Conservation (phyloP, 2,797 vertebrate species). For the Pelobates cultripes region DNA sequence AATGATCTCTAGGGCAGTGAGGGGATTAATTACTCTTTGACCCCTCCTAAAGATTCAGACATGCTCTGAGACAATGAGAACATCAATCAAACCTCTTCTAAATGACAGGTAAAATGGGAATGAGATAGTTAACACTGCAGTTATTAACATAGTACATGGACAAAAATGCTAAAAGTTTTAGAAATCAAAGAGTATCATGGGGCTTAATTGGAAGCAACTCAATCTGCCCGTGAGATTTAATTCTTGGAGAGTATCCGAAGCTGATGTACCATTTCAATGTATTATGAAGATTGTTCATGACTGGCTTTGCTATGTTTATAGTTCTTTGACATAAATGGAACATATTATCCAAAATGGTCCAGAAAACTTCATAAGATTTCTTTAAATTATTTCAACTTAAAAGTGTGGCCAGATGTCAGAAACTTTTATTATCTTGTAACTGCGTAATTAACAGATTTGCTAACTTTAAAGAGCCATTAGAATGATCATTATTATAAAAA, state of each 20-base stretch:
- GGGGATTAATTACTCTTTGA: constrained; percentile 53
- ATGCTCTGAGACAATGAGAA: constrained; percentile 31
- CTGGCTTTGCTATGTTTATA: no score
- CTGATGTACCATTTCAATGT: no score
- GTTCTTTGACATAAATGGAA: no score
- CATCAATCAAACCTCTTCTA: constrained; percentile 40
- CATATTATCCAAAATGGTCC: no score
- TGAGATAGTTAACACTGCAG: constrained; percentile 30
- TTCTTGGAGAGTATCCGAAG: not conserved
- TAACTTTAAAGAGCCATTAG: no score
- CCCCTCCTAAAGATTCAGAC: constrained; percentile 34
- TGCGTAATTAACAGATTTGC: no score
- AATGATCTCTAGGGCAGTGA: constrained; percentile 45
- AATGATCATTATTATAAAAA: no score
- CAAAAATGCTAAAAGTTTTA: not conserved
- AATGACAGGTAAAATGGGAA: constrained; percentile 28
- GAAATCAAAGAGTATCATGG: not conserved
- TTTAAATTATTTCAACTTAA: no score
- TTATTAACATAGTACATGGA: not conserved
- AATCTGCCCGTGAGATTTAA: not conserved
- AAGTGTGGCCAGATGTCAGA: no score
- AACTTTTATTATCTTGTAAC: no score
- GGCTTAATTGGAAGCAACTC: not conserved
- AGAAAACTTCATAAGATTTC: no score
- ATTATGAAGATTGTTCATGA: no score